Base-by-base conservation (phyloP, 2,888 invertebrate genomes). In the Synergus laeviventris region DNA sequence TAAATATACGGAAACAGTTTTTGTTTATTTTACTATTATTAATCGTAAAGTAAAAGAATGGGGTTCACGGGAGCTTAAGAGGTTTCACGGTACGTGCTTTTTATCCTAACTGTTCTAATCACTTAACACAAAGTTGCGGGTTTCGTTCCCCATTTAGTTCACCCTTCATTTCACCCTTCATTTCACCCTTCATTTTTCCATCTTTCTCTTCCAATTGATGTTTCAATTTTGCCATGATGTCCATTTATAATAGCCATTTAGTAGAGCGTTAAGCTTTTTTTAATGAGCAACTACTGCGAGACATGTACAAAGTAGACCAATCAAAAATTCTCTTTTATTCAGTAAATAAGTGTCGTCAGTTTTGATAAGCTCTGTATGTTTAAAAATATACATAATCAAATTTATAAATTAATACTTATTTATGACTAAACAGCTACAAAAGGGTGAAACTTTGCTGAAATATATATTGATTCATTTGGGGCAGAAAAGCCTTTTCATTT, bases 401-500 rank as follows among this genome's bases (percentile, higher is more conserved):
- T 36, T 60, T 60, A 31, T 36, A 21, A 24, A 24, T 24, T 60
- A 11, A 24, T 59, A 59, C 4, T 24, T 56, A n/a, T n/a, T n/a
- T 60, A 60, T 60, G 2, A n/a, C 11, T n/a, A 18, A 18, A n/a
- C n/a, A 18, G 62, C 16, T 38, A 62, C 18, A 62, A 9, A 38
- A 45, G 16, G 18, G 2, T 16, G n/a, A 16, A 66, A 66, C 12
- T 66, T 66, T 45, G 24, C 42, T 24, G 4, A 45, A 24, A 42
- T 45, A 21, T 70, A 31, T n/a, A 24, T n/a, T n/a, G 31, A 49
- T 49, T 45, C 31, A n/a, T 45, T 31, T 9, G 18, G 11, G 3
- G 56, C 14, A 11, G 12, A 56, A 21, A 70, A 49, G 36, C 70
- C 49, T 70, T 70, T 49, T 70, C 31, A 70, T 49, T 70, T 49